phyloP scores from a whole-genome alignment of 2,797 vertebrate genomes.

The Euthynnus affinis region DNA sequence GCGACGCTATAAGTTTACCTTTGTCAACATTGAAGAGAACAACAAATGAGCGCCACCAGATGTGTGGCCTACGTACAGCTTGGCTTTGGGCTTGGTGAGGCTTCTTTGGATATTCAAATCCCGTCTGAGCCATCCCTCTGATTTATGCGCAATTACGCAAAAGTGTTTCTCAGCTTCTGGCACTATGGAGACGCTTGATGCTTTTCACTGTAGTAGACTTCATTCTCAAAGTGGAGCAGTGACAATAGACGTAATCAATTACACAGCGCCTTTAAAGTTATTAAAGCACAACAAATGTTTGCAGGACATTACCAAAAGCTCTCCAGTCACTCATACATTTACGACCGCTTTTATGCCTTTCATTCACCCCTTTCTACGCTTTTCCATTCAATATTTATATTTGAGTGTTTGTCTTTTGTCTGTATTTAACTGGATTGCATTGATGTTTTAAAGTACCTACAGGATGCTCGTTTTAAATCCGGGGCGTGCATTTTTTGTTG shows the following conservation, averaged over 20 bases:
- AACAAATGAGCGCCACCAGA: slow-evolving; percentile 78
- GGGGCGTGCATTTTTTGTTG: no score
- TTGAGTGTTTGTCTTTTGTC: not conserved
- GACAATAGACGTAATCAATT: not conserved
- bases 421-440: not conserved
- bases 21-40: slow-evolving; percentile 50
- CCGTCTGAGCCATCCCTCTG: slow-evolving; percentile 58
- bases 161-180: slow-evolving; percentile 17
- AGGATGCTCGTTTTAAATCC: not conserved
- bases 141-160: slow-evolving; percentile 27
- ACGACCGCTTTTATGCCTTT: not conserved
- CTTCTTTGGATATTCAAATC: slow-evolving; percentile 74
- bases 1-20: slow-evolving; percentile 69
- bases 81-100: slow-evolving; percentile 85
- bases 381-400: not conserved
- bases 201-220: not conserved
- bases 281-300: not conserved
- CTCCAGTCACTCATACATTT: not conserved
- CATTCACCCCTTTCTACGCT: not conserved
- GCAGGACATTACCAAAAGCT: slow-evolving; percentile 1
- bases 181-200: slow-evolving; percentile 39
- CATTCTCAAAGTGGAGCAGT: not conserved
- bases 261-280: not conserved
- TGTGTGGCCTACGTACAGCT: slow-evolving; percentile 76
- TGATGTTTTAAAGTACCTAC: no score